Conservation (phyloP, 2,113 vertebrate species). For the Cisticola juncidis region DNA sequence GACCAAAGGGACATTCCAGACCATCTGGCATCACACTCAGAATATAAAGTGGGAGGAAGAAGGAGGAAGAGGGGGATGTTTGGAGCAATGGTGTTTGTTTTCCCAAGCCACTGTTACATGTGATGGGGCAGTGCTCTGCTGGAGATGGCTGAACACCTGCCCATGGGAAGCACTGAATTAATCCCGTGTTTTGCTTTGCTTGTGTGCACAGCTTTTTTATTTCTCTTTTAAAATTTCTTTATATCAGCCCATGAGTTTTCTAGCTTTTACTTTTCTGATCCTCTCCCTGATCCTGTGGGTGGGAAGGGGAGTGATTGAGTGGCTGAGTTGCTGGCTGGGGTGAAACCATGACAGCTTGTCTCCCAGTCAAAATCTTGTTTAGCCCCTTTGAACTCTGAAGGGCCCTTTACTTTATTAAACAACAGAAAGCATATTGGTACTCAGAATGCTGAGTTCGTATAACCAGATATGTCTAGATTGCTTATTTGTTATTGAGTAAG, state of each 20-base stretch:
- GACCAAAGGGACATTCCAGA: neutral
- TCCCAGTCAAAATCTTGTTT: neutral
- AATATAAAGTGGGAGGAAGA: neutral
- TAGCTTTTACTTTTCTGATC: neutral
- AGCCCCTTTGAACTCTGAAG: neutral
- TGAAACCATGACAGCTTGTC: neutral
- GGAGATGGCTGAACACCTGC: too few species aligned
- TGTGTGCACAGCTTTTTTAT: fast-evolving
- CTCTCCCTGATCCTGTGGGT: too few species aligned
- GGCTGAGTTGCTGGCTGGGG: neutral
- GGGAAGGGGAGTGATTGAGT: neutral
- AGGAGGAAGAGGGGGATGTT: neutral
- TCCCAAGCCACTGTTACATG: fast-evolving
- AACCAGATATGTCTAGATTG: neutral
- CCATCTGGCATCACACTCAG: neutral
- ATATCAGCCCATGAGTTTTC: neutral
- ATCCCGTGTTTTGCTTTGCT: neutral
- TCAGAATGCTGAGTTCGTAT: neutral
- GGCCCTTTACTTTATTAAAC: neutral
- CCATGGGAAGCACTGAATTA: neutral
- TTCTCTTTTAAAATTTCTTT: neutral
- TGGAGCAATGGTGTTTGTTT: neutral
- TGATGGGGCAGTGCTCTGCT: neutral
- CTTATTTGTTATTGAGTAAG: neutral
- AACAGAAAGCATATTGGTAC: neutral